Percentiles rank a stretch among this genome's conserved stretches.
Conservation (phyloP, 2,797 vertebrate species). For the Todus mexicanus region DNA sequence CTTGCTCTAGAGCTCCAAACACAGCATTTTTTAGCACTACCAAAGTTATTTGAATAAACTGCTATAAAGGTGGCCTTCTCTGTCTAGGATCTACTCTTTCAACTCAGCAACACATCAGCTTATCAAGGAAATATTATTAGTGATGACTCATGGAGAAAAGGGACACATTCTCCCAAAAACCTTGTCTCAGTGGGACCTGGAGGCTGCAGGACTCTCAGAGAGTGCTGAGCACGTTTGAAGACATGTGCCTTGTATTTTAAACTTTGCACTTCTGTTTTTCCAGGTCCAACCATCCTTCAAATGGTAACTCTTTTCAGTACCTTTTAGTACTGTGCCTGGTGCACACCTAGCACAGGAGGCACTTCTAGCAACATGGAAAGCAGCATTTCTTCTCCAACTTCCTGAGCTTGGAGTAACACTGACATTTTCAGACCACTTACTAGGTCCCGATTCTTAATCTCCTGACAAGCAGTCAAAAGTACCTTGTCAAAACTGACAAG, state of each 20-base stretch:
- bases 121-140: background rate
- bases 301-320: background rate
- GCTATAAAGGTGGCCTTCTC: background rate
- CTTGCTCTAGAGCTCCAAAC: background rate
- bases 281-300: background rate
- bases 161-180: background rate
- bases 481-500: constrained; percentile 26
- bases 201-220: background rate
- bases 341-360: background rate
- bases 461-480: constrained; percentile 37
- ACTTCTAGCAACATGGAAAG: background rate
- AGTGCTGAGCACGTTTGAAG: background rate
- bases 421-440: constrained; percentile 6
- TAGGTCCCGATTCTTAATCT: constrained; percentile 23
- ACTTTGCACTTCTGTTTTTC: background rate
- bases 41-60: background rate
- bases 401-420: background rate
- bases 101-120: background rate
- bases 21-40: background rate
- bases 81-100: background rate
- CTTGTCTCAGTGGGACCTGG: background rate
- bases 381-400: background rate
- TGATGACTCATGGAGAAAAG: background rate
- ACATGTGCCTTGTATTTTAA: background rate
- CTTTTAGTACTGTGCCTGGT: background rate